Base-by-base conservation (phyloP, 2,888 invertebrate genomes). In the Agonopterix subpropinquella region DNA sequence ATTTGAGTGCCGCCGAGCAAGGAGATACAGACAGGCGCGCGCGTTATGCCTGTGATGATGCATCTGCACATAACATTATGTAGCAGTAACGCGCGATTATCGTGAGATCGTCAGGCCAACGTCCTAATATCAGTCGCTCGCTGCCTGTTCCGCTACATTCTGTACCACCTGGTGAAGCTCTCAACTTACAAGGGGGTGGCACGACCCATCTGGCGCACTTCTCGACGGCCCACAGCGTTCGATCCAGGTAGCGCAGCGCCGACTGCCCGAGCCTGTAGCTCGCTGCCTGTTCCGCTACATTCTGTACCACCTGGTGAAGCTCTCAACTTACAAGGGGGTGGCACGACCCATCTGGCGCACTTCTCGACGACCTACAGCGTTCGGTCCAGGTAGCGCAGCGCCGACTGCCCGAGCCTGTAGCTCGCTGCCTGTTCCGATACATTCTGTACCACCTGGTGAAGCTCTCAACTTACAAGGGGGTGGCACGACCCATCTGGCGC, bases 161-260 rank as follows among this genome's bases (percentile, higher is more conserved):
- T 80, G 83, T 8, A 83, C 57, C 49, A 73, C 63, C 41, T 85
- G 2, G 18, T 37, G n/a, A 37, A 4, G 5, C 37, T 43, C 18
- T 18, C 18, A 18, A 73, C 76, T 69, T 62, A 89, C 88, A 51
- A 1, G 85, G 81, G n/a, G n/a, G n/a, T n/a, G n/a, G 0, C 35
- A 91, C 80, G 8, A 90, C 90, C 91, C 91, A 91, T 49, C 89
- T 78, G 0, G 89, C 85, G 35, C 89, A 85, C 59, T 91, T 90
- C 64, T 91, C 91, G 0, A 90, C 62, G 10, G 89, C 75, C 89
- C 89, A 89, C 1, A 91, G 72, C 28, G 77, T 74, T 8, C 84
- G 81, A 60, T 91, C 91, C 3, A 81, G 42, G 28, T 85, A 64
- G 50, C 81, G 73, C 36, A 91, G 66, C 36, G 76, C 61, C 1